phyloP scores from a whole-genome alignment of 1,140 invertebrate species.

The Cotesia glomerata region DNA sequence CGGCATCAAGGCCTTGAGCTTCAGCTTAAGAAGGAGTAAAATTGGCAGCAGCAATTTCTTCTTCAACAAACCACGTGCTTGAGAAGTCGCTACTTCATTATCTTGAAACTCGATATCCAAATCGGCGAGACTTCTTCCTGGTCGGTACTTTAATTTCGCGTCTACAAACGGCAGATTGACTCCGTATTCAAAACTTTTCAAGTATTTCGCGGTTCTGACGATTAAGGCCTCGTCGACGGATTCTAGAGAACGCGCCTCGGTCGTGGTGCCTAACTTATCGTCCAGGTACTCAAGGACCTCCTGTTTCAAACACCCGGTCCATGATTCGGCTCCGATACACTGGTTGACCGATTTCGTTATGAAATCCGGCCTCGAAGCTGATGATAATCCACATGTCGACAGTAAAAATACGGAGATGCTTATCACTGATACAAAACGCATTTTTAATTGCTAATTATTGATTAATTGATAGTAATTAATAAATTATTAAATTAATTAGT shows the following conservation, averaged over 20 bases:
- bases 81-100: conserved; percentile 71
- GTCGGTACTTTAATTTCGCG: conserved; percentile 59
- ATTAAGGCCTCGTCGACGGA: conserved; percentile 78
- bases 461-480: neutral
- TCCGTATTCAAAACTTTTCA: conserved; percentile 75
- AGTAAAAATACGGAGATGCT: conserved; percentile 38
- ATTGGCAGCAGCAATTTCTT: conserved; percentile 82
- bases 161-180: conserved; percentile 69
- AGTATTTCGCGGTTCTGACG: conserved; percentile 71
- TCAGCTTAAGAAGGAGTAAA: conserved; percentile 79
- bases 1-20: conserved; percentile 82
- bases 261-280: conserved; percentile 69
- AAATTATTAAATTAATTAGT: conserved; percentile 15
- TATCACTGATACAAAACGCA: conserved; percentile 46
- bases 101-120: conserved; percentile 73
- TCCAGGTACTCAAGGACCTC: conserved; percentile 77
- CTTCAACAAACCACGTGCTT: conserved; percentile 75
- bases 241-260: conserved; percentile 65
- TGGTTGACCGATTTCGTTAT: conserved; percentile 74
- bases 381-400: conserved; percentile 40
- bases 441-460: conserved; percentile 6
- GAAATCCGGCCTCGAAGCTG: conserved; percentile 68
- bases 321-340: conserved; percentile 71
- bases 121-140: conserved; percentile 57
- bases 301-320: conserved; percentile 74